These are phyloP conservation scores for Daubentonia madagascariensis DNA, from an alignment of 2,113 vertebrate genomes.

Conservation along the genomic window DNA sequence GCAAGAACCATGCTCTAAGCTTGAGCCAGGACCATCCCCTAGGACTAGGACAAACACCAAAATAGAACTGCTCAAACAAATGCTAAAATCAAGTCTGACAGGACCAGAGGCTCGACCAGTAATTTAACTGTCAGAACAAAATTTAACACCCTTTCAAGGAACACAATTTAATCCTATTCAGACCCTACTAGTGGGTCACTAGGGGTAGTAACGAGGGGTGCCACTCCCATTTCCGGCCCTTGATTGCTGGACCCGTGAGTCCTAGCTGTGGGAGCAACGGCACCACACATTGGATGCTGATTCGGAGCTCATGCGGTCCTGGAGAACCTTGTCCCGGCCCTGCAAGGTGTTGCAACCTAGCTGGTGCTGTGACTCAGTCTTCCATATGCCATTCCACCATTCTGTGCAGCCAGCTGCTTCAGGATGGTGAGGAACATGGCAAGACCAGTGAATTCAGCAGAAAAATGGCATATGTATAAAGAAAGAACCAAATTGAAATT, in stretches of 20 bases:
- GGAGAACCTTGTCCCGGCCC: neutral
- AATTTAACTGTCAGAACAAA: neutral
- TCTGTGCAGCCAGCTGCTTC: neutral
- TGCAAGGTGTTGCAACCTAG: neutral
- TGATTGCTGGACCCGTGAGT: neutral
- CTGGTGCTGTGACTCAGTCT: neutral
- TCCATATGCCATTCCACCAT: neutral
- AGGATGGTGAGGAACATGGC: neutral
- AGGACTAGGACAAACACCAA: neutral
- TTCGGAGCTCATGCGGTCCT: neutral
- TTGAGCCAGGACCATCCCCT: neutral
- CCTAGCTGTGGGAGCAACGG: neutral
- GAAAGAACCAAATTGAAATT: neutral
- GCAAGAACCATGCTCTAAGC: neutral
- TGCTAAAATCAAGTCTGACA: neutral
- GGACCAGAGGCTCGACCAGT: neutral
- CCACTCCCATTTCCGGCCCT: no score
- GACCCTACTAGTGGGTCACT: neutral
- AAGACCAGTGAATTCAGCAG: neutral
- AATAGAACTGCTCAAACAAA: neutral
- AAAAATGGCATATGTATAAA: neutral
- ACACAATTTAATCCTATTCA: neutral
- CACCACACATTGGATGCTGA: fast-evolving
- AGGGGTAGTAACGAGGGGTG: neutral
- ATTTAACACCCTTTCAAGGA: neutral